Conservation (phyloP, 2,113 vertebrate genomes). For the Meleagris gallopavo region DNA sequence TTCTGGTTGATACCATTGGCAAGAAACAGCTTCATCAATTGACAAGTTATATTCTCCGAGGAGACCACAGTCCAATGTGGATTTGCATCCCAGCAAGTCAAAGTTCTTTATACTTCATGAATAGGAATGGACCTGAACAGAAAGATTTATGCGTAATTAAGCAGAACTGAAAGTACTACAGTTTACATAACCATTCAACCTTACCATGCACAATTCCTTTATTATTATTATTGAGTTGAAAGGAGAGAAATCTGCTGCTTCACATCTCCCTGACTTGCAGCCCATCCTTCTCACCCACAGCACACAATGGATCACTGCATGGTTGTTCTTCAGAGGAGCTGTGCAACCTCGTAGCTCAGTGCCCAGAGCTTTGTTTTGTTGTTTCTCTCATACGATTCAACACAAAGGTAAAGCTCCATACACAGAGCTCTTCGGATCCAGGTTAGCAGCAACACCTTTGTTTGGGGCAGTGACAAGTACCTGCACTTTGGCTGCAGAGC, state of each 20-base stretch:
- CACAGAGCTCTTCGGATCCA: background rate
- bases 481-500: background rate
- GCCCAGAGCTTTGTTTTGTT: background rate
- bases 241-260: background rate
- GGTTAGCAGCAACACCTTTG: rapidly evolving
- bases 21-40: background rate
- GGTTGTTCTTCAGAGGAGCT: background rate
- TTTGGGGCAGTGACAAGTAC: background rate
- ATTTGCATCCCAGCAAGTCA: background rate
- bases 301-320: background rate
- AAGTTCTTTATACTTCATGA: background rate
- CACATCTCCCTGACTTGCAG: background rate
- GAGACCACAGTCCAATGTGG: background rate
- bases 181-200: background rate
- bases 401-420: background rate
- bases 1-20: background rate
- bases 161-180: background rate
- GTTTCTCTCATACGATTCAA: rapidly evolving
- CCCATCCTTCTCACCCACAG: background rate
- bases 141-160: background rate
- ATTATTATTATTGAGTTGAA: background rate
- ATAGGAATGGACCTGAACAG: background rate
- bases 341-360: background rate
- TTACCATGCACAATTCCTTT: background rate
- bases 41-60: background rate